Evolutionary conservation across 2,113 vertebrate genomes (phyloP).

Genomic region (Phainopepla nitens): DNA sequence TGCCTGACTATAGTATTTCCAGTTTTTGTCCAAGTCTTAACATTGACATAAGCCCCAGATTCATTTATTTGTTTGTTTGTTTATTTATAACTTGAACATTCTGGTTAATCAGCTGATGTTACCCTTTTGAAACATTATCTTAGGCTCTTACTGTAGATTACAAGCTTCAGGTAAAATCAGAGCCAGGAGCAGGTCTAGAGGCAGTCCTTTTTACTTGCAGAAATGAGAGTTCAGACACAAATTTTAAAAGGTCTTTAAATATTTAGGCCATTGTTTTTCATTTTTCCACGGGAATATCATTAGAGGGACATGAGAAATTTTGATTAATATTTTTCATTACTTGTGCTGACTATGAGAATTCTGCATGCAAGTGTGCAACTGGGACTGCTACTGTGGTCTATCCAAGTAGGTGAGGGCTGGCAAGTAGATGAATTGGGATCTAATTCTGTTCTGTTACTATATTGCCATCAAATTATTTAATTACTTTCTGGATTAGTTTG

Average conservation of each 20-base stretch:
- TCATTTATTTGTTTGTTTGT: not conserved
- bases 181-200: not conserved
- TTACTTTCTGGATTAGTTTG: not conserved
- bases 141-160: not conserved
- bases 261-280: not conserved
- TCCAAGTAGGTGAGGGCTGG: not conserved
- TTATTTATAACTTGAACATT: not conserved
- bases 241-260: not conserved
- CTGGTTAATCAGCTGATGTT: not conserved
- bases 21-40: not conserved
- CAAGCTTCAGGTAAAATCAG: not conserved
- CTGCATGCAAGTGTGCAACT: not conserved
- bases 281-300: not conserved
- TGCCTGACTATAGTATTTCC: not conserved
- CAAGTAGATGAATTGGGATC: not conserved
- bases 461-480: not conserved
- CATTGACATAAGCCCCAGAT: not conserved
- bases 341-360: not conserved
- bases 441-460: not conserved
- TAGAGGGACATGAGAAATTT: not conserved
- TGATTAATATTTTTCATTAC: conserved; percentile 32
- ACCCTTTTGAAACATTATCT: not conserved
- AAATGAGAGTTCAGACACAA: not conserved
- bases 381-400: not conserved
- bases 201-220: not conserved